These are phyloP conservation scores for Anniella stebbinsi DNA, from an alignment of 2,797 vertebrate species.

Conservation along the genomic window DNA sequence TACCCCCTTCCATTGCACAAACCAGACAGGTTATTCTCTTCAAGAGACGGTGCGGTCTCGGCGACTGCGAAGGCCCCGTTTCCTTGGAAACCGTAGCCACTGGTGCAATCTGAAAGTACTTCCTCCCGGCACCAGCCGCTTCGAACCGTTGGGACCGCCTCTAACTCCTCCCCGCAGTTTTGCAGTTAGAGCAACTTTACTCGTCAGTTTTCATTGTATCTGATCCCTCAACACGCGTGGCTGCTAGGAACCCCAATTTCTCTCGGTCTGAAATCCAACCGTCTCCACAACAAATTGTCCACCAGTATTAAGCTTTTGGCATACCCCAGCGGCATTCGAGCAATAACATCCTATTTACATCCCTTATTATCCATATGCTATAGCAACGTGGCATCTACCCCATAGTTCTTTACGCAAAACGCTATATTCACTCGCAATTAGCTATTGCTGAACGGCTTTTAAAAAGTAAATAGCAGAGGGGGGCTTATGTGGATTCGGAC, in stretches of 20 bases:
- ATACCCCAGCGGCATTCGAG: neutral
- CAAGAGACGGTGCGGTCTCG: accelerated
- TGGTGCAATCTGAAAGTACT: neutral
- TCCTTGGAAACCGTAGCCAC: neutral
- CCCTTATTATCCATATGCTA: too few species aligned
- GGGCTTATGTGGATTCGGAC: neutral
- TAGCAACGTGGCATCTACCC: neutral
- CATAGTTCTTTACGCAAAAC: neutral
- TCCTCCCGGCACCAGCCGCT: neutral
- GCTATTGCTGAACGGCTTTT: neutral
- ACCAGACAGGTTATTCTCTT: neutral
- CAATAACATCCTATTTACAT: neutral
- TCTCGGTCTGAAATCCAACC: neutral
- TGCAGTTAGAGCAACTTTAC: too few species aligned
- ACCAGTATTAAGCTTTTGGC: too few species aligned
- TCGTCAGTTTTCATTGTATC: too few species aligned
- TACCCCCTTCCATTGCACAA: neutral
- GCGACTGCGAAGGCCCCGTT: neutral
- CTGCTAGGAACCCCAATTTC: neutral
- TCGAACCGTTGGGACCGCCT: neutral
- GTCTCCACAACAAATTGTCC: neutral
- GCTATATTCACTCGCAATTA: neutral
- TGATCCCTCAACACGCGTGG: neutral
- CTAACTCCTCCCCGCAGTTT: neutral
- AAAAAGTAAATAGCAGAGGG: neutral